Evolutionary conservation across 1,140 invertebrate species (phyloP).

Genomic region (Pachyrhynchus sulphureomaculatus): DNA sequence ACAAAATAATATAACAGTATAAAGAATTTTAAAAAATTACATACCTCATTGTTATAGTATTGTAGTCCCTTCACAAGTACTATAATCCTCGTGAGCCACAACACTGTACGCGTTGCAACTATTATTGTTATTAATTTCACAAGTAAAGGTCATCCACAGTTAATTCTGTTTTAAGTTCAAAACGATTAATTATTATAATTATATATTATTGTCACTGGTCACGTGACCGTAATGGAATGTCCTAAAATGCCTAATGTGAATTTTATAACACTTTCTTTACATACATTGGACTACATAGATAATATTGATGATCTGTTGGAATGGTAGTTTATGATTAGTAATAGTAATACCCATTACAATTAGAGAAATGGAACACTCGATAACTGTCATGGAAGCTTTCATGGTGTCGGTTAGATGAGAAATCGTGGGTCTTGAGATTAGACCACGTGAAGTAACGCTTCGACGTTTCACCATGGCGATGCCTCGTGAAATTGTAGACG

Average conservation of each 20-base stretch:
- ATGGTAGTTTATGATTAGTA: no score
- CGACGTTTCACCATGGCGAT: no score
- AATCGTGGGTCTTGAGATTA: no score
- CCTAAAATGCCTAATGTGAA: conserved; percentile 13
- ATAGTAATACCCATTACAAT: no score
- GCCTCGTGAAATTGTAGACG: no score
- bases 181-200: conserved; percentile 11
- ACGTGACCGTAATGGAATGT: conserved; percentile 1
- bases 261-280: conserved; percentile 11
- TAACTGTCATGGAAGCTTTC: no score
- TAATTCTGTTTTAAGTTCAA: conserved; percentile 9
- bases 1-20: background rate
- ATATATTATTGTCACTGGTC: conserved; percentile 10
- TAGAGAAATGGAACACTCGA: no score
- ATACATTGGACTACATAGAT: background rate
- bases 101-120: background rate
- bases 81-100: background rate
- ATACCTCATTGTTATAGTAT: conserved; percentile 3
- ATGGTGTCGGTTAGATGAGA: no score
- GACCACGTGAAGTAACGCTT: no score
- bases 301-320: no score
- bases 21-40: background rate
- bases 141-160: conserved; percentile 10
- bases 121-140: background rate
- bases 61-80: background rate